Base-by-base conservation (phyloP, 2,113 vertebrate species). In the Apodemus sylvaticus region DNA sequence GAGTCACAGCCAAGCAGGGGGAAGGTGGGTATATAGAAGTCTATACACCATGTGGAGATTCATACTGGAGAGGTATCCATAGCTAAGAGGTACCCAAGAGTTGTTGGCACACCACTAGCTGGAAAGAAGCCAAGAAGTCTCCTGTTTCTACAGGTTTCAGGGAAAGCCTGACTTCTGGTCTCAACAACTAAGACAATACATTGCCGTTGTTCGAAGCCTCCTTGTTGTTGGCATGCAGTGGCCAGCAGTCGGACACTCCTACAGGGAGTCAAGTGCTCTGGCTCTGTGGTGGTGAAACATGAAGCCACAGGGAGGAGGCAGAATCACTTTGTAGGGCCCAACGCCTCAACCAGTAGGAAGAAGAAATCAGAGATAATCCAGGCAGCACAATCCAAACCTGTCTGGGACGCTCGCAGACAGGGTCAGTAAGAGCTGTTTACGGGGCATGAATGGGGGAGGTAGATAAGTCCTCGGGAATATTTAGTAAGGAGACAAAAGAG, bases 251-350 rank as follows among this genome's bases (percentile, higher is more conserved):
- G 42, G 42, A 89, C 81, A 55, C 55, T 31, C 26, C 14, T 42
- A 11, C 11, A 42, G n/a, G 13, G 0, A 48, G 24, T 0, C 36
- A 2, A 36, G 1, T 20, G 0, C 8, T 87, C 45, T 70, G 1
- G 6, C 13, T 16, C 64, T 88, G 4, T 13, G 34, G 58, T 6
- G 79, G 24, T 73, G 34, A 24, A 42, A 62, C 42, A 14, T 31
- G 58, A 55, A n/a, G n/a, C 51, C 87, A 9, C 39, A n/a, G 39
- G 36, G 51, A 58, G 81, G 60, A 62, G 9, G 66, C 20, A 58
- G 12, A 87, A 42, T 62, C 11, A 16, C 24, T 48, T 68, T 42
- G 45, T 24, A 1, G 0, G 2, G 85, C 16, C 14, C 77, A 29
- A 16, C 12, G 48, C 20, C 39, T 89, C 73, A 87, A 39, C 90